These are phyloP conservation scores for Pelecanoides urinatrix DNA, from an alignment of 2,113 vertebrate species.

Conservation along the genomic window DNA sequence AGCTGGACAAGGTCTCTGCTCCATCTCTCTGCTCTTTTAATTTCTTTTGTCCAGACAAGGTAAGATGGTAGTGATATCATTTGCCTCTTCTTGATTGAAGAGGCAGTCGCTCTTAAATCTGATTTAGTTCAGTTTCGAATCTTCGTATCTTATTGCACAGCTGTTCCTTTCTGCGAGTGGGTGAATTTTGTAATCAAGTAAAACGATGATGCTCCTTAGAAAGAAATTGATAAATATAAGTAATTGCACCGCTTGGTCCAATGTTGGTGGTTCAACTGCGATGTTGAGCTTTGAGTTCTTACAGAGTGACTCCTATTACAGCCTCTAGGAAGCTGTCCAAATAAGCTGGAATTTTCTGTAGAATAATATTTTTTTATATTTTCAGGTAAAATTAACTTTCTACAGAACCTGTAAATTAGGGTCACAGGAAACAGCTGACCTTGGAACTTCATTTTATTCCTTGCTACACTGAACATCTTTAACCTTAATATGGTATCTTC, in stretches of 20 bases:
- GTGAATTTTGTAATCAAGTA: neutral
- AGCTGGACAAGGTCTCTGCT: neutral
- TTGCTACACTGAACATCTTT: neutral
- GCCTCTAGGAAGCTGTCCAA: neutral
- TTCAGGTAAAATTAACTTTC: neutral
- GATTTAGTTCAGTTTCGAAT: neutral
- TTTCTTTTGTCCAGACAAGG: neutral
- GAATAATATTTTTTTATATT: neutral
- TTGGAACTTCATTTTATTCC: neutral
- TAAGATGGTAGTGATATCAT: neutral
- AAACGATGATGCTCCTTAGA: neutral
- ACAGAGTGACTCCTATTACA: neutral
- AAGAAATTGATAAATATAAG: neutral
- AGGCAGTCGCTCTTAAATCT: neutral
- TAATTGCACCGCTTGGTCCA: fast-evolving
- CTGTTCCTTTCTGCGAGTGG: neutral
- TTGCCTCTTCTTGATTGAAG: neutral
- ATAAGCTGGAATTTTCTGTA: neutral
- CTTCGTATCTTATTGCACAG: neutral
- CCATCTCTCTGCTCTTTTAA: neutral
- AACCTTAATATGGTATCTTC: neutral
- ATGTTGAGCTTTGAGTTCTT: neutral
- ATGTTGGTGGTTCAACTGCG: neutral
- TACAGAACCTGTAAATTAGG: neutral
- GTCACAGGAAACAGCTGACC: neutral